These are phyloP conservation scores for Prinia subflava DNA, from an alignment of 2,113 vertebrate genomes.

Conservation along the genomic window DNA sequence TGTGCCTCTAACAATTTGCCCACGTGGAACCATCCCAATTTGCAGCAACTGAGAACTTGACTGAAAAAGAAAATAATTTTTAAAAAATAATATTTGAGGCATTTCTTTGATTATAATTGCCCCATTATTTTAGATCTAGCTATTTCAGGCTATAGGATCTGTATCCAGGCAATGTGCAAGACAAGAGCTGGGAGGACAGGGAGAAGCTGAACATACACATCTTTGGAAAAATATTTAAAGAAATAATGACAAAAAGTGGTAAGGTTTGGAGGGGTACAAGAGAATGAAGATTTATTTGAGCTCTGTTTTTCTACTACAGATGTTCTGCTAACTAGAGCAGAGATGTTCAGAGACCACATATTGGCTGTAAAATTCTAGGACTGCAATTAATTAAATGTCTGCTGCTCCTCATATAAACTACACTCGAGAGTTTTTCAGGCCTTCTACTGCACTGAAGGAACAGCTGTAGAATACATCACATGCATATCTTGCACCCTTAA, in stretches of 20 bases:
- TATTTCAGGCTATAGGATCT: not conserved
- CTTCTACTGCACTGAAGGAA: constrained; percentile 27
- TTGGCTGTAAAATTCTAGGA: constrained; percentile 47
- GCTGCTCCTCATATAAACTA: constrained; percentile 34
- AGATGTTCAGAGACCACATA: constrained; percentile 48
- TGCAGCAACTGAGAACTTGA: not conserved
- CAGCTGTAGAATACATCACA: constrained; percentile 55
- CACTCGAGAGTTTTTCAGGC: constrained; percentile 23
- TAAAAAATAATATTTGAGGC: not conserved
- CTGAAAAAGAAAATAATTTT: not conserved
- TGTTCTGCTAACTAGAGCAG: constrained; percentile 45
- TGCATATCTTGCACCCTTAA: constrained; percentile 9
- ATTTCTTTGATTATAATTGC: not conserved
- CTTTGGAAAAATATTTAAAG: constrained; percentile 40
- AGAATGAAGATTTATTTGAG: constrained; percentile 11
- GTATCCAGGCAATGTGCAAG: not conserved
- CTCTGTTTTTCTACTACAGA: constrained; percentile 53
- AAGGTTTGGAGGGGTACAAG: not conserved
- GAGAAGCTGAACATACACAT: not conserved
- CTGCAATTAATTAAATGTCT: constrained; percentile 63
- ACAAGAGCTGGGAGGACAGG: not conserved
- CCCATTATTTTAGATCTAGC: not conserved
- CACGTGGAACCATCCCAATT: not conserved
- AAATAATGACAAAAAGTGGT: constrained; percentile 1
- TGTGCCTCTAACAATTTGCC: constrained; percentile 33